Evolutionary conservation across 2,113 vertebrate species (phyloP).

Genomic region (Sigmodon hispidus): DNA sequence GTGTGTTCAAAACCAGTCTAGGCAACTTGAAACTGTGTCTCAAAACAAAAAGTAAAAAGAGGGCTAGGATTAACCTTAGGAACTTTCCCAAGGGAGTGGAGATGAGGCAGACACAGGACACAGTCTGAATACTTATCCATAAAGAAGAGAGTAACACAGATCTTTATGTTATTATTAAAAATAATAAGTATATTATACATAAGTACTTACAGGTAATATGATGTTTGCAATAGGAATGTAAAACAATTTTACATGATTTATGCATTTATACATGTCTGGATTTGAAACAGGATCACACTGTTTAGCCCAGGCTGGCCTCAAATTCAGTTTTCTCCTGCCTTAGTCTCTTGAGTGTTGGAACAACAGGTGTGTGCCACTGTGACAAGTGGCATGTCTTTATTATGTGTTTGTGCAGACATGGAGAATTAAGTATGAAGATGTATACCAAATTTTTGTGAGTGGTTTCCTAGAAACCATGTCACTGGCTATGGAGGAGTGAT

Average conservation of each 20-base stretch:
- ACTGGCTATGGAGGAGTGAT: not conserved
- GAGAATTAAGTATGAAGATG: not conserved
- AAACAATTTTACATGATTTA: not conserved
- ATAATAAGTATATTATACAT: not conserved
- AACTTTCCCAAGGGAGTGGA: not conserved
- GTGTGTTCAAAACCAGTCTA: not conserved
- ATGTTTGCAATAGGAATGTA: not conserved
- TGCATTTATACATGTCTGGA: not conserved
- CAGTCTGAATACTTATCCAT: not conserved
- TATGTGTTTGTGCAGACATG: not conserved
- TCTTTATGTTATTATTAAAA: slow-evolving; percentile 33
- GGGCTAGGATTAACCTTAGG: not conserved
- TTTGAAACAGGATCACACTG: not conserved
- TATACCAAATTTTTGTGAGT: not conserved
- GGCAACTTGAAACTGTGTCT: not conserved
- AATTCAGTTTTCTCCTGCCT: not conserved
- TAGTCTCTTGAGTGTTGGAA: not conserved
- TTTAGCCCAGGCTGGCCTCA: not conserved
- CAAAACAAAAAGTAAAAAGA: not conserved
- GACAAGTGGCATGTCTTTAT: not conserved
- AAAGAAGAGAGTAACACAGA: not conserved
- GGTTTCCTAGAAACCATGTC: not conserved
- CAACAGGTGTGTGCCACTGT: not conserved
- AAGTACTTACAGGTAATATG: slow-evolving; percentile 46
- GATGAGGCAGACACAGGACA: not conserved